Percentiles rank a stretch among this genome's conserved stretches.
Conservation (phyloP, 2,113 vertebrate species). For the Carassius auratus region DNA sequence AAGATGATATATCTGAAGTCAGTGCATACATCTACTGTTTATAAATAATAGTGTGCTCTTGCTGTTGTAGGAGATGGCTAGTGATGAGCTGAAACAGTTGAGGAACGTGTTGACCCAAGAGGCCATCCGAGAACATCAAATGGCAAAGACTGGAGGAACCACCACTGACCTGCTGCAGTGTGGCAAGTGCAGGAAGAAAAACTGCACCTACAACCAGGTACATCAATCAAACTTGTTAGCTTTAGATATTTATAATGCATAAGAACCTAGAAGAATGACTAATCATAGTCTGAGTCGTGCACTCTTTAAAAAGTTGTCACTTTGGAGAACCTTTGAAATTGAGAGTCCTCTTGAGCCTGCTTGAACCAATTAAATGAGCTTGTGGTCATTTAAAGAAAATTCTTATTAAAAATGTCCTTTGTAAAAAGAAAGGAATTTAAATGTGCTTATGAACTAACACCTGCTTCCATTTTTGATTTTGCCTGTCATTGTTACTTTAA, state of each 20-base stretch:
- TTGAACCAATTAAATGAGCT: background rate
- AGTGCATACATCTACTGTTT: background rate
- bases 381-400: background rate
- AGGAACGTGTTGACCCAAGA: slow-evolving; percentile 92
- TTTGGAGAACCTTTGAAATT: background rate
- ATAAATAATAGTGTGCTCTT: background rate
- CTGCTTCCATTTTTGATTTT: background rate
- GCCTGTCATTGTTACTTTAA: background rate
- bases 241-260: background rate
- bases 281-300: background rate
- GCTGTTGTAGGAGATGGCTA: slow-evolving; percentile 91
- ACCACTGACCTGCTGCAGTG: slow-evolving; percentile 93
- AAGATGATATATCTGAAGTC: background rate
- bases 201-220: slow-evolving; percentile 88
- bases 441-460: background rate
- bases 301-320: background rate
- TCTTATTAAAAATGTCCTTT: background rate
- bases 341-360: background rate
- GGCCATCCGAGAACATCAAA: slow-evolving; percentile 97
- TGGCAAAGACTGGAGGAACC: slow-evolving; percentile 96
- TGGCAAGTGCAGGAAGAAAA: slow-evolving; percentile 94
- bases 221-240: background rate
- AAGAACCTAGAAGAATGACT: background rate
- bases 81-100: slow-evolving; percentile 91
- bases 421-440: background rate